Base-by-base conservation (phyloP, 1,140 invertebrate species). In the Neoseiulus cucumeris region DNA sequence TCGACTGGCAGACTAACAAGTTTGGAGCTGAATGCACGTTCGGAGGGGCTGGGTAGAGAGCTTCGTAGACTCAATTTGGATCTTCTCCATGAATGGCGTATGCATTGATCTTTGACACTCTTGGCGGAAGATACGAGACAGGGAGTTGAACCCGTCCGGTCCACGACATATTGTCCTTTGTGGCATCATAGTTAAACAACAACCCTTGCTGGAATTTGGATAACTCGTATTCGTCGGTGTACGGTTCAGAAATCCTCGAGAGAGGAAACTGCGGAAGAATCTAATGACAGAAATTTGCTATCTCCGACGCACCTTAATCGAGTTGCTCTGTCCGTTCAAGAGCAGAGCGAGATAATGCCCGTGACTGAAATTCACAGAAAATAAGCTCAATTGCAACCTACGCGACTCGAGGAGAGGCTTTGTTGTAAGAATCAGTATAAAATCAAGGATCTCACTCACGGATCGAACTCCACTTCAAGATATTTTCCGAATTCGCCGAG, bases 31-130 rank as follows among this genome's bases (percentile, higher is more conserved):
- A 44, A 64, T 74, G 74, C 64, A 74, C 72, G 64, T 73, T 73
- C 65, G 70, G 67, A 12, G 76, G 76, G 14, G 75, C 75, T 7
- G 81, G 78, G 70, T 75, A 79, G 2, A 81, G 69, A 0, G 79
- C 72, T 69, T 80, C 77, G 68, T 81, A 82, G 29, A 70, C 69
- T 64, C 80, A 67, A 7, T 74, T 67, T 0, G 71, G 69, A 2
- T 71, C 76, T 9, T 70, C 71, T 7, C 79, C 80, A 68, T 82
- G 80, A 65, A 82, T 80, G 33, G 79, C 79, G 69, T 80, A 82
- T 4, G 79, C 79, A 71, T 82, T 82, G 68, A 82, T 78, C 66
- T 75, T 76, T 25, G 72, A 75, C 0, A 81, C 75, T 47, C 73
- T 73, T 64, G 72, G 70, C 64, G 78, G 78, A 33, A 79, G 76